These are phyloP conservation scores for Calvadosia cruxmelitensis DNA, from an alignment of 30 jellyfish, hydroid and myxozoan genomes.

Conservation along the genomic window DNA sequence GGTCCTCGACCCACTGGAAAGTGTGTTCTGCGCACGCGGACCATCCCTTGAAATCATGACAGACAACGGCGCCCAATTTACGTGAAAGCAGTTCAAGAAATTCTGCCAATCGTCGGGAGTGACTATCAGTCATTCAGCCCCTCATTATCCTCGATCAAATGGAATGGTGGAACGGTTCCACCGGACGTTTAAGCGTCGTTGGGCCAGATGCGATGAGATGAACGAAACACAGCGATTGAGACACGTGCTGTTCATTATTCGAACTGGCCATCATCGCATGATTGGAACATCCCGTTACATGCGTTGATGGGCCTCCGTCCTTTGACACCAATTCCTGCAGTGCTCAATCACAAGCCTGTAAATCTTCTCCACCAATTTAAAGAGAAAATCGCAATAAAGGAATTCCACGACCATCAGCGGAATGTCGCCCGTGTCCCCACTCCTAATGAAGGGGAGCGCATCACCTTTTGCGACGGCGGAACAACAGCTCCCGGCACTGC, in stretches of 20 bases:
- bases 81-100: background rate
- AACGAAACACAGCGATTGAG: background rate
- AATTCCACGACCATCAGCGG: background rate
- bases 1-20: too few relatives aligned
- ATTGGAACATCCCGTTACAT: background rate
- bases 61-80: background rate
- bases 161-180: background rate
- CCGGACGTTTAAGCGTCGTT: background rate
- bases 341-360: background rate
- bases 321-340: background rate
- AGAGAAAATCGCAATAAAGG: background rate
- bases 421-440: background rate
- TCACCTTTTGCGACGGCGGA: background rate
- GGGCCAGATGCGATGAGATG: background rate
- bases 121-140: background rate
- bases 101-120: background rate
- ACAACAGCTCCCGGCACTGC: background rate
- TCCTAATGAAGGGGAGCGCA: background rate
- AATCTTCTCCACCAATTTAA: background rate
- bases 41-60: background rate
- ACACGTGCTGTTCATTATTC: background rate
- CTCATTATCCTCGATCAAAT: background rate
- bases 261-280: background rate
- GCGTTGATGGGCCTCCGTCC: background rate
- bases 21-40: background rate